Conservation (phyloP, 2,113 vertebrate genomes). For the Chamaea fasciata region DNA sequence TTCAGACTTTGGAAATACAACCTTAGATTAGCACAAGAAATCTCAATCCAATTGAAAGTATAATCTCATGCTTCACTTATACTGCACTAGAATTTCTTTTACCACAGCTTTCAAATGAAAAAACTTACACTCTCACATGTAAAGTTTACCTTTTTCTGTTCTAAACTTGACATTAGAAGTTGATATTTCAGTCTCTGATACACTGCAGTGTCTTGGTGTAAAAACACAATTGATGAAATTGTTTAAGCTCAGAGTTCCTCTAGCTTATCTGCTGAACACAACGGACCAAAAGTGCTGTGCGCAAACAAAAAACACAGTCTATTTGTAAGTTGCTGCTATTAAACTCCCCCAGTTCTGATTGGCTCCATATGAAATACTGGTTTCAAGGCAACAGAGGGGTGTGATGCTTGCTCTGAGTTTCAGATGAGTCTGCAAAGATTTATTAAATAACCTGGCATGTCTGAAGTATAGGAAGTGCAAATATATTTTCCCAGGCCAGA, state of each 20-base stretch:
- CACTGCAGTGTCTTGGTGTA: background rate
- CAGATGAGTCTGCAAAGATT: background rate
- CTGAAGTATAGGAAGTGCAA: background rate
- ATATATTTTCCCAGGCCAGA: background rate
- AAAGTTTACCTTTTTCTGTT: background rate
- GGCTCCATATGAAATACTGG: background rate
- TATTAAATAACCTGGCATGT: background rate
- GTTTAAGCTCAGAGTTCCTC: background rate
- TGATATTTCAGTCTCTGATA: background rate
- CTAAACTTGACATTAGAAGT: background rate
- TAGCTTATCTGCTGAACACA: background rate
- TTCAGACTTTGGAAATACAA: background rate
- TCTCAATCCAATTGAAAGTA: background rate
- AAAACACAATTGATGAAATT: background rate
- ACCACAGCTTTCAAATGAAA: background rate
- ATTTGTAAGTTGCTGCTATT: background rate
- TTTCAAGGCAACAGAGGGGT: background rate
- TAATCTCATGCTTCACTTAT: background rate
- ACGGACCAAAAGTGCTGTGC: fast-evolving
- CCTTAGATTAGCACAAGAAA: background rate
- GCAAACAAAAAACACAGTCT: background rate
- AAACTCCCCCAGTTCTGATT: background rate
- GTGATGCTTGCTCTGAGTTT: background rate
- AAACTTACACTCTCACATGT: background rate
- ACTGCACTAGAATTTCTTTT: background rate